Percentiles rank a stretch among this genome's conserved stretches.
phyloP scores from a whole-genome alignment of 92 coral and sea anemone genomes.

The Blastomussa wellsi region DNA sequence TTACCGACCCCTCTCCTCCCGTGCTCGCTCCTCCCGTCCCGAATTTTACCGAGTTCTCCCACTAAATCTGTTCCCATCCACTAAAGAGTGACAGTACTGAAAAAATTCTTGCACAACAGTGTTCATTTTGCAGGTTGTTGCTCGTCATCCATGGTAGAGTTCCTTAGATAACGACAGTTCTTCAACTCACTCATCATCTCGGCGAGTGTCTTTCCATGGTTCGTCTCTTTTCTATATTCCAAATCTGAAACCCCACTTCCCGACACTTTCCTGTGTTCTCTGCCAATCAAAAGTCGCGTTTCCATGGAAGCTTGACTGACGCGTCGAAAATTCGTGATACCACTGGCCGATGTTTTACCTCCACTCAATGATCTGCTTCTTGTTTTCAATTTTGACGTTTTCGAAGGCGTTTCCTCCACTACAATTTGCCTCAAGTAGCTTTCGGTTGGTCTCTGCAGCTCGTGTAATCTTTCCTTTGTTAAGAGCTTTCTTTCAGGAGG shows the following conservation, averaged over 20 bases:
- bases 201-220: constrained; percentile 9
- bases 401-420: background rate
- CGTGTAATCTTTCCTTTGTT: constrained; percentile 29
- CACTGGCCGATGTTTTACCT: constrained; percentile 14
- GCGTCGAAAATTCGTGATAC: constrained; percentile 16
- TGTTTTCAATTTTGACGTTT: background rate
- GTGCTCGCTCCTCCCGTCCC: too few species aligned
- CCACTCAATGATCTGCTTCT: constrained; percentile 12
- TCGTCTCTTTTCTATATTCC: background rate
- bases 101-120: too few species aligned
- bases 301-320: constrained; percentile 36
- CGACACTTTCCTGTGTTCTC: constrained; percentile 7
- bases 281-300: constrained; percentile 28
- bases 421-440: constrained; percentile 41
- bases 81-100: too few species aligned
- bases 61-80: too few species aligned
- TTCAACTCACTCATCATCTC: constrained; percentile 40
- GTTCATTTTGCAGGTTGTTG: background rate
- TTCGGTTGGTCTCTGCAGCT: constrained; percentile 52
- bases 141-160: background rate
- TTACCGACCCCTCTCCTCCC: too few species aligned
- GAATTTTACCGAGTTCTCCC: too few species aligned
- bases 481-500: constrained; percentile 18
- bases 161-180: constrained; percentile 38
- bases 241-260: background rate